Conservation (phyloP, 2,113 vertebrate genomes). For the Monopterus albus region DNA sequence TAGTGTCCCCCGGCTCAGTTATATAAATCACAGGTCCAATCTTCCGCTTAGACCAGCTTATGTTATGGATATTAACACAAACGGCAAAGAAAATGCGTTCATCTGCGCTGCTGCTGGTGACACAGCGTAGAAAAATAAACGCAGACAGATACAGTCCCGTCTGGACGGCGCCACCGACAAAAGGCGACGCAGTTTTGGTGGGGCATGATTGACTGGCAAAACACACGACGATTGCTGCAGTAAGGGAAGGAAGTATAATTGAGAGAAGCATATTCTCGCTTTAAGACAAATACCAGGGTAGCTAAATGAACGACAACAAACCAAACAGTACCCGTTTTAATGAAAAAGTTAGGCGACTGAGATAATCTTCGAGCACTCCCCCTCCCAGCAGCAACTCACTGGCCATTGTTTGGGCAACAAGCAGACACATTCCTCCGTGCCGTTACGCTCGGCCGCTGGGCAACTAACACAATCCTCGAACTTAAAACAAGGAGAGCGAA, state of each 20-base stretch:
- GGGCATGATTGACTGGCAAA: constrained; percentile 27
- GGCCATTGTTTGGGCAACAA: constrained; percentile 79
- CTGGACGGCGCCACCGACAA: constrained; percentile 40
- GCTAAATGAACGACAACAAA: not conserved
- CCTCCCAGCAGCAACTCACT: constrained; percentile 48
- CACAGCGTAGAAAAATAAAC: not conserved
- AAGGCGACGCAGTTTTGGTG: constrained; percentile 55
- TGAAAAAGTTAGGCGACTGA: constrained; percentile 59
- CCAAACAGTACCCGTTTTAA: not conserved
- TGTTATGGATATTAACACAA: constrained; percentile 55
- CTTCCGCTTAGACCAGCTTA: constrained; percentile 47
- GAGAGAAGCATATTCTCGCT: not conserved
- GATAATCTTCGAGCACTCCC: constrained; percentile 31
- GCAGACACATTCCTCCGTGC: constrained; percentile 76
- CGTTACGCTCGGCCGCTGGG: constrained; percentile 59
- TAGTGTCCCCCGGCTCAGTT: constrained; percentile 77
- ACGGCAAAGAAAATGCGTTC: constrained; percentile 16
- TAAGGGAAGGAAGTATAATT: not conserved
- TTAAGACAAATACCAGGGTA: not conserved
- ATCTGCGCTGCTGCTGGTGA: not conserved
- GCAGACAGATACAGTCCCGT: not conserved
- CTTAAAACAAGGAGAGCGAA: not conserved
- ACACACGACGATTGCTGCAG: constrained; percentile 42
- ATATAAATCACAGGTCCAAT: constrained; percentile 68
- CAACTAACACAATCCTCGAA: constrained; percentile 26